Evolutionary conservation across 2,797 vertebrate genomes (phyloP).

Genomic region (Microctenopoma lineatum): DNA sequence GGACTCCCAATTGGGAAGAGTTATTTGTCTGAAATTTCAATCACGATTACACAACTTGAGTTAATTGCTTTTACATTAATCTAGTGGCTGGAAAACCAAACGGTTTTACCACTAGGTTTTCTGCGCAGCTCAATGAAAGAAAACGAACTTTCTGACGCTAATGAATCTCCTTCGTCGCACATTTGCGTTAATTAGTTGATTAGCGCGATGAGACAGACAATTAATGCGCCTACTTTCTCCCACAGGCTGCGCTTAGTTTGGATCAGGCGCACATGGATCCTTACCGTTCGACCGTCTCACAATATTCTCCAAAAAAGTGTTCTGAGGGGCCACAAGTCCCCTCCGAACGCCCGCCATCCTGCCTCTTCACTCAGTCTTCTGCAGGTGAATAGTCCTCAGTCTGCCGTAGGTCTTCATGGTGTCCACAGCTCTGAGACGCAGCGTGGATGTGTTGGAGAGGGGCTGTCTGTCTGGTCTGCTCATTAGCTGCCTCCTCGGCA

Average conservation of each 20-base stretch:
- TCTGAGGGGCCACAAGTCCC: conserved; percentile 98
- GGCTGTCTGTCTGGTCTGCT: conserved; percentile 46
- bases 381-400: conserved; percentile 59
- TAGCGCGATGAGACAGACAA: not conserved
- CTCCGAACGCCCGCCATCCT: conserved; percentile 94
- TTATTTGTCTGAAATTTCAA: not conserved
- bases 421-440: conserved; percentile 32
- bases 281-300: conserved; percentile 97
- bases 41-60: not conserved
- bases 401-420: conserved; percentile 71
- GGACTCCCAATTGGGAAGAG: conserved; percentile 6
- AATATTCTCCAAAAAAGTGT: conserved; percentile 98
- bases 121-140: not conserved
- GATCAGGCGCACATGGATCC: conserved; percentile 19
- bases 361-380: conserved; percentile 79
- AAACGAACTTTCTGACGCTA: conserved; percentile 17
- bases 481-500: conserved; percentile 44
- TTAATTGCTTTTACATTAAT: not conserved
- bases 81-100: not conserved
- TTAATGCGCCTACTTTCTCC: not conserved
- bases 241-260: not conserved
- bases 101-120: not conserved
- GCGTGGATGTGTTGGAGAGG: conserved; percentile 26
- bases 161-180: conserved; percentile 5
- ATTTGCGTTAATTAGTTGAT: conserved; percentile 13